These are phyloP conservation scores for Xiphydria camelus DNA, from an alignment of 2,888 invertebrate species.

Conservation along the genomic window DNA sequence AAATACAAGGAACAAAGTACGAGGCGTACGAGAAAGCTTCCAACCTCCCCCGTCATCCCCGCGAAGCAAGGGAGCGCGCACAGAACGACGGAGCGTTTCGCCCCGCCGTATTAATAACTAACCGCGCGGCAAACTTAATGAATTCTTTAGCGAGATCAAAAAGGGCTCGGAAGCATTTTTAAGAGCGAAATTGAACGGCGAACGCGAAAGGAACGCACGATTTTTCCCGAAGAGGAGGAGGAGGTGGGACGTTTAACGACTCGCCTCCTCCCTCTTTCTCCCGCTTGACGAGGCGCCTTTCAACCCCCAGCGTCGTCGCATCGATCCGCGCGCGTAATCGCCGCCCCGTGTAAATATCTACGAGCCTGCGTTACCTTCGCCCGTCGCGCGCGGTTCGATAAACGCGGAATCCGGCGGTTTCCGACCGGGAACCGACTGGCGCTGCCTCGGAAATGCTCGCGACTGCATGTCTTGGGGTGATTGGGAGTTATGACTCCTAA, in stretches of 20 bases:
- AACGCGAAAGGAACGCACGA: constrained; percentile 23
- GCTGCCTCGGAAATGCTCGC: constrained; percentile 43
- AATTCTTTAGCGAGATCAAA: constrained; percentile 58
- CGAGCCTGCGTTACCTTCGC: no score
- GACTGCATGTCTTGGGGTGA: constrained; percentile 56
- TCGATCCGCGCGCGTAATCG: neutral
- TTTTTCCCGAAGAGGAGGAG: no score
- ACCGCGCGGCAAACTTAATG: constrained; percentile 55
- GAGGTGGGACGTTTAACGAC: constrained; percentile 49
- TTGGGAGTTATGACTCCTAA: constrained; percentile 57
- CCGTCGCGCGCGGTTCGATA: no score
- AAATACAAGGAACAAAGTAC: neutral
- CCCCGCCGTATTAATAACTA: constrained; percentile 55
- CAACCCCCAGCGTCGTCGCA: neutral
- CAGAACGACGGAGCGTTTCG: constrained; percentile 49
- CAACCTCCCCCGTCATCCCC: neutral
- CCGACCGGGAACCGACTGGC: neutral
- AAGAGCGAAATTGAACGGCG: constrained; percentile 43
- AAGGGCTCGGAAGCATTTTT: constrained; percentile 38
- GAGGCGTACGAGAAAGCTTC: neutral
- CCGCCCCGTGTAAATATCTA: neutral
- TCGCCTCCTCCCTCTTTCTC: constrained; percentile 9
- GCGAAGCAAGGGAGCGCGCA: constrained; percentile 38
- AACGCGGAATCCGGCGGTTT: no score
- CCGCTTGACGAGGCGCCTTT: neutral